A percentile compares a stretch with the other conserved stretches of the same genome.
Evolutionary conservation across 1,140 invertebrate species (phyloP).

Genomic region (Drosophila ananassae): DNA sequence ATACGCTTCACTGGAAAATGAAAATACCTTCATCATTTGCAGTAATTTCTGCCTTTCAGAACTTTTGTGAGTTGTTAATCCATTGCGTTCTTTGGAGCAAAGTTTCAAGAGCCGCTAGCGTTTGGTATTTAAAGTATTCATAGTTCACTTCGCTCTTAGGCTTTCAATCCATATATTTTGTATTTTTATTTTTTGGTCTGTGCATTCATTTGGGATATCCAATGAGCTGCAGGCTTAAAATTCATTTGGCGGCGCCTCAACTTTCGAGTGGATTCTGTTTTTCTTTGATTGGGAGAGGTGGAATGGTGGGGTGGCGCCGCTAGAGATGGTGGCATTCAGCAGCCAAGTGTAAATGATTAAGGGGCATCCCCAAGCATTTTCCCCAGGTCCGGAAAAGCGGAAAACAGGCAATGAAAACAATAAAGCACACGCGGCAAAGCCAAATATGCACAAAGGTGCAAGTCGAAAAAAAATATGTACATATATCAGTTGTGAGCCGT

Average conservation of each 20-base stretch:
- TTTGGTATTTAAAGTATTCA: slow-evolving; percentile 27
- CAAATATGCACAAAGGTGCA: slow-evolving; percentile 42
- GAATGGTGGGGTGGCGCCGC: slow-evolving; percentile 4
- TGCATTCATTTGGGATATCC: slow-evolving; percentile 9
- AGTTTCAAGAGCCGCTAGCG: slow-evolving; percentile 5
- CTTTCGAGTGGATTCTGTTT: slow-evolving; percentile 51
- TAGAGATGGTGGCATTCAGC: slow-evolving; percentile 8
- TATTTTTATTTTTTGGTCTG: not conserved
- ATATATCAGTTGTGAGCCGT: slow-evolving; percentile 15
- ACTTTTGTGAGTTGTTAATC: slow-evolving; percentile 3
- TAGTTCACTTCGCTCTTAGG: not conserved
- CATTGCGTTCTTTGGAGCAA: not conserved
- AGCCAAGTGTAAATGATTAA: slow-evolving; percentile 73
- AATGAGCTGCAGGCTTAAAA: slow-evolving; percentile 59
- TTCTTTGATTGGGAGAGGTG: slow-evolving; percentile 14
- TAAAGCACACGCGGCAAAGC: slow-evolving; percentile 10
- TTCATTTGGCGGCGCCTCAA: slow-evolving; percentile 52
- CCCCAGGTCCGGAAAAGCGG: slow-evolving; percentile 3
- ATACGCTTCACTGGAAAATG: not conserved
- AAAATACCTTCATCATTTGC: not conserved
- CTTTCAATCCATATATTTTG: not conserved
- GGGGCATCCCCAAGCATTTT: not conserved
- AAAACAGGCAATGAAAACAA: slow-evolving; percentile 31
- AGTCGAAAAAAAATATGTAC: slow-evolving; percentile 21
- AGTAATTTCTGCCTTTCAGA: not conserved